Evolutionary conservation across 2,797 vertebrate species (phyloP).

Genomic region (Miichthys miiuy): DNA sequence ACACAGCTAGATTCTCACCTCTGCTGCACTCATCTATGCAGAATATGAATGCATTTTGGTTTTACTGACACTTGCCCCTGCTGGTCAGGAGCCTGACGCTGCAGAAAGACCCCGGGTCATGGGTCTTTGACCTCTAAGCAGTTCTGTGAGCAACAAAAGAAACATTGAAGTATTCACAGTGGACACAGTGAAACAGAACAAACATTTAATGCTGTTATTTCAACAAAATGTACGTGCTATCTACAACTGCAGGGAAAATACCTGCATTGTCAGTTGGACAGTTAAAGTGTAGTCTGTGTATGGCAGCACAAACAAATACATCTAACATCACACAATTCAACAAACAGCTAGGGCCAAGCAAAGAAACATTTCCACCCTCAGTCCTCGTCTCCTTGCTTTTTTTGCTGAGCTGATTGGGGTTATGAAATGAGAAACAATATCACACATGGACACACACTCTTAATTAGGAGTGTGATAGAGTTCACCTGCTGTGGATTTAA

Average conservation of each 20-base stretch:
- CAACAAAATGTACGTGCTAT: conserved; percentile 6
- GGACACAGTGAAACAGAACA: conserved; percentile 21
- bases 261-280: background rate
- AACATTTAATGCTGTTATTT: conserved; percentile 20
- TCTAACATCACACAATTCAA: conserved; percentile 13
- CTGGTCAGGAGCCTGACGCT: conserved; percentile 42
- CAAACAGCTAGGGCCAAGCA: background rate
- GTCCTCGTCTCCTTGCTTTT: conserved; percentile 21
- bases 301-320: conserved; percentile 6
- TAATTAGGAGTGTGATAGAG: conserved; percentile 74
- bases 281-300: conserved; percentile 3
- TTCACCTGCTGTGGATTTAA: conserved; percentile 72
- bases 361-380: conserved; percentile 33
- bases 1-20: background rate
- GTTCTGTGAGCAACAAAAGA: conserved; percentile 17
- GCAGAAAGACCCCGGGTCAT: conserved; percentile 33
- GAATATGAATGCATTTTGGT: conserved; percentile 27
- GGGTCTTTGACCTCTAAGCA: conserved; percentile 53
- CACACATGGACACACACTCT: conserved; percentile 74
- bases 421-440: conserved; percentile 72
- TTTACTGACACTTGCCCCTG: conserved; percentile 36
- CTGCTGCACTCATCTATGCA: conserved; percentile 6
- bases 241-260: conserved; percentile 4
- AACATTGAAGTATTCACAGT: conserved; percentile 33
- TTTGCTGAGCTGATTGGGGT: conserved; percentile 24